A percentile compares a stretch with the other conserved stretches of the same genome.
Conservation (phyloP, 2,888 invertebrate species). For the Bellardia bayeri region DNA sequence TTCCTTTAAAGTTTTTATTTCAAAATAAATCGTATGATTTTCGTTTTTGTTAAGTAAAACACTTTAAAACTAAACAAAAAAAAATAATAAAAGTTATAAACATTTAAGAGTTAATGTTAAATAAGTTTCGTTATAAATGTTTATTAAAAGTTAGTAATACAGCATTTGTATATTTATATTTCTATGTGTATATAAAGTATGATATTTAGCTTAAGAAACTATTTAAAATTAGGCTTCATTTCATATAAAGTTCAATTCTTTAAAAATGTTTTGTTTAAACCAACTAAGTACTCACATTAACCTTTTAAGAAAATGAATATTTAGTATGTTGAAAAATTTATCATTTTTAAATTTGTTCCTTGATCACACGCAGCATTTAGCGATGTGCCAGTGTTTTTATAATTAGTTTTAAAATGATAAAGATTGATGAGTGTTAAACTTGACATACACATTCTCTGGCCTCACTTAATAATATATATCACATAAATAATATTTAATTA, state of each 20-base stretch:
- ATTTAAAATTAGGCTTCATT: background rate
- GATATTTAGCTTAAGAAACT: background rate
- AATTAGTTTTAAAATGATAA: no score
- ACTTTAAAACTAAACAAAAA: constrained; percentile 18
- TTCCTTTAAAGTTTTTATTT: background rate
- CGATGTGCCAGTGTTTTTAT: no score
- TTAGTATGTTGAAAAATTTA: constrained; percentile 11
- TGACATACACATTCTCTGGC: background rate
- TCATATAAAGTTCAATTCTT: background rate
- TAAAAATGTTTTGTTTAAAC: background rate
- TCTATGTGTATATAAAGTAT: background rate
- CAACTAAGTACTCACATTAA: constrained; percentile 7
- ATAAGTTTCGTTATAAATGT: constrained; percentile 7
- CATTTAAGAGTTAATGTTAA: background rate
- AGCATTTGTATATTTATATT: constrained; percentile 18
- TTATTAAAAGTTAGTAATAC: constrained; percentile 59
- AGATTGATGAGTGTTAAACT: no score
- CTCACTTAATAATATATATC: constrained; percentile 83
- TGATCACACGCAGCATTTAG: no score
- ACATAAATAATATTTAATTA: constrained; percentile 79
- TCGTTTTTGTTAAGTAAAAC: constrained; percentile 15
- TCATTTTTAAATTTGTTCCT: background rate
- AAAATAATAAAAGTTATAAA: background rate
- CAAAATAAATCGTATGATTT: constrained; percentile 6
- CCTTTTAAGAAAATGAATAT: background rate